These are phyloP conservation scores for Pygathrix nemaeus DNA, from an alignment of 2,113 vertebrate species.

Conservation along the genomic window DNA sequence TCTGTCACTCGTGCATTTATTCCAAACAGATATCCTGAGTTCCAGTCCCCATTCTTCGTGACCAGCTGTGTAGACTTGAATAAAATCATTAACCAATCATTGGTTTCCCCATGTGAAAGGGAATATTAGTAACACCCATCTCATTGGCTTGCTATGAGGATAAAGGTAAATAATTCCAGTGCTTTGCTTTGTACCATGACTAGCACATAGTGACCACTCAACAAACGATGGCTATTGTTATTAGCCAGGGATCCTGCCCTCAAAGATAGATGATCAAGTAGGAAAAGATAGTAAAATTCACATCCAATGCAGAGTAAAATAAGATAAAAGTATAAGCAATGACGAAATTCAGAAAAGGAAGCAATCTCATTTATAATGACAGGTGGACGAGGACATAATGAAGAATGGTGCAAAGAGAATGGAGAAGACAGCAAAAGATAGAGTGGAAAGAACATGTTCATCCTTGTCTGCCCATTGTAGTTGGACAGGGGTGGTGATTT, in stretches of 20 bases:
- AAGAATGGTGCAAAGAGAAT: not conserved
- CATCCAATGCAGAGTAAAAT: not conserved
- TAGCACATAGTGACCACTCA: not conserved
- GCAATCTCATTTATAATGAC: not conserved
- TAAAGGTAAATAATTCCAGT: not conserved
- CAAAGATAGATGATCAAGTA: not conserved
- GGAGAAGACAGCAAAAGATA: not conserved
- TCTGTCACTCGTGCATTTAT: not conserved
- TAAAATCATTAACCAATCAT: not conserved
- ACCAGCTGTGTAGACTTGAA: not conserved
- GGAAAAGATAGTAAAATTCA: not conserved
- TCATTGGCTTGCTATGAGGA: not conserved
- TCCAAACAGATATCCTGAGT: not conserved
- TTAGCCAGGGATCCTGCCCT: not conserved
- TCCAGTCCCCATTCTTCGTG: not conserved
- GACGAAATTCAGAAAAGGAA: not conserved
- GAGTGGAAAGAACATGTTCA: not conserved
- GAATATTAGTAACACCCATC: not conserved
- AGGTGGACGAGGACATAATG: not conserved
- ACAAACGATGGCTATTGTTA: not conserved
- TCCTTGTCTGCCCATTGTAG: not conserved
- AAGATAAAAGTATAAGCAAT: not conserved
- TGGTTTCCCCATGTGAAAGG: not conserved
- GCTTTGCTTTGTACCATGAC: not conserved
- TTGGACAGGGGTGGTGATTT: not conserved